phyloP scores from a whole-genome alignment of 2,888 invertebrate species.

The Venustoraphidia nigricollis region DNA sequence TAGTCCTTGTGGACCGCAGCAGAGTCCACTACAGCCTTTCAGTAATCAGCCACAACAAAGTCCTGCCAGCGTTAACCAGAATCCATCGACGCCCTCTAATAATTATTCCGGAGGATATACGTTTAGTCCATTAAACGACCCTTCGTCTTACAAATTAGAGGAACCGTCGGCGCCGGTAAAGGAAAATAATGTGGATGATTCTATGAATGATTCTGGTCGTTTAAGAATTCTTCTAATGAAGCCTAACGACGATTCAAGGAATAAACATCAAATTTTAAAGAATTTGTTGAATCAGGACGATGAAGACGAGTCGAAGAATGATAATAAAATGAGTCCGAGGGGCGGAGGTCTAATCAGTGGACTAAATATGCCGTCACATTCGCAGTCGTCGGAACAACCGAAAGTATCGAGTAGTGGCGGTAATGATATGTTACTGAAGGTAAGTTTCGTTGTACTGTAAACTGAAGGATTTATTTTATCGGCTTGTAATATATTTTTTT shows the following conservation, averaged over 20 bases:
- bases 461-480: background rate
- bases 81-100: slow-evolving; percentile 24
- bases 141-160: slow-evolving; percentile 29
- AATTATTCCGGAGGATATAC: slow-evolving; percentile 38
- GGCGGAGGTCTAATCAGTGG: slow-evolving; percentile 15
- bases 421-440: slow-evolving; percentile 50
- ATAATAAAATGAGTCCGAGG: slow-evolving; percentile 29
- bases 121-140: slow-evolving; percentile 46
- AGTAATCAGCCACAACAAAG: slow-evolving; percentile 27
- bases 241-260: slow-evolving; percentile 24
- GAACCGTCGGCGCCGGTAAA: slow-evolving; percentile 30
- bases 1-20: slow-evolving; percentile 23
- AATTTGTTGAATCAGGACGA: slow-evolving; percentile 51
- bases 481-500: slow-evolving; percentile 4
- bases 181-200: slow-evolving; percentile 29
- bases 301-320: slow-evolving; percentile 35
- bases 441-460: slow-evolving; percentile 20
- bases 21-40: slow-evolving; percentile 26
- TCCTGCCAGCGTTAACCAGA: slow-evolving; percentile 27
- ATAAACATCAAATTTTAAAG: slow-evolving; percentile 37
- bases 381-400: slow-evolving; percentile 19
- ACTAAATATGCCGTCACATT: slow-evolving; percentile 31
- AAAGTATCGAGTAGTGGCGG: slow-evolving; percentile 17
- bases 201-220: slow-evolving; percentile 36
- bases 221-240: slow-evolving; percentile 37